A percentile compares a stretch with the other conserved stretches of the same genome.
phyloP scores from a whole-genome alignment of 2,888 invertebrate species.

The Gastracanthus pulcherrimus region DNA sequence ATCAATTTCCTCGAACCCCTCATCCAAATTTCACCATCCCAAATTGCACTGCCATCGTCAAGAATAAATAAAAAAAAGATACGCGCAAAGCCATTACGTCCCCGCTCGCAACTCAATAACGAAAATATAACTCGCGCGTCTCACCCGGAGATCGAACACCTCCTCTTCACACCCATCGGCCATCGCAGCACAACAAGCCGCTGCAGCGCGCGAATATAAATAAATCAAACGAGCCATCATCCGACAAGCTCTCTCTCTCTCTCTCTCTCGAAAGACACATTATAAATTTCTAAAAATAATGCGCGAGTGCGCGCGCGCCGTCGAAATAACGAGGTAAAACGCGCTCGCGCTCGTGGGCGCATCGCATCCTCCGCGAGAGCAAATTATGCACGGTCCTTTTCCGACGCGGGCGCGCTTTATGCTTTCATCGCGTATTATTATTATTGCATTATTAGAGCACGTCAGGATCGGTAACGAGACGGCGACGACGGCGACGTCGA shows the following conservation, averaged over 20 bases:
- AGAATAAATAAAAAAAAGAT: too few relatives aligned
- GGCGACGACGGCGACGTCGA: too few relatives aligned
- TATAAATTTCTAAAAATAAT: slow-evolving; percentile 56
- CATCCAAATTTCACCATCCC: too few relatives aligned
- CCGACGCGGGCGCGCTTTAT: slow-evolving; percentile 29
- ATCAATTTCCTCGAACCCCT: too few relatives aligned
- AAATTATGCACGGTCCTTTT: slow-evolving; percentile 47
- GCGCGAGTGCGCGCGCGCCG: slow-evolving; percentile 3
- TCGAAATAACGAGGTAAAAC: slow-evolving; percentile 41
- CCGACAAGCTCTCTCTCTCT: too few relatives aligned
- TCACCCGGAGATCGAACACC: too few relatives aligned
- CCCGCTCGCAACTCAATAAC: too few relatives aligned
- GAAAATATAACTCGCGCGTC: too few relatives aligned
- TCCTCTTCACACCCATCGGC: neutral
- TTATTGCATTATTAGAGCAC: slow-evolving; percentile 70
- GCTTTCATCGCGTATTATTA: slow-evolving; percentile 50
- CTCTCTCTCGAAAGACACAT: slow-evolving; percentile 42
- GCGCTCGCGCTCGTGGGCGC: slow-evolving; percentile 50
- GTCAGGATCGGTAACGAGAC: slow-evolving; percentile 71
- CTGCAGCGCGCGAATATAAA: slow-evolving; percentile 39
- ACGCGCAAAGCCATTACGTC: too few relatives aligned
- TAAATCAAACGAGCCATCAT: slow-evolving; percentile 48
- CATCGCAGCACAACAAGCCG: neutral
- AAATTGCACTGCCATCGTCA: too few relatives aligned
- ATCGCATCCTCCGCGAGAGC: slow-evolving; percentile 21